Evolutionary conservation across 1,140 invertebrate species (phyloP).

Genomic region (Argopecten irradians): DNA sequence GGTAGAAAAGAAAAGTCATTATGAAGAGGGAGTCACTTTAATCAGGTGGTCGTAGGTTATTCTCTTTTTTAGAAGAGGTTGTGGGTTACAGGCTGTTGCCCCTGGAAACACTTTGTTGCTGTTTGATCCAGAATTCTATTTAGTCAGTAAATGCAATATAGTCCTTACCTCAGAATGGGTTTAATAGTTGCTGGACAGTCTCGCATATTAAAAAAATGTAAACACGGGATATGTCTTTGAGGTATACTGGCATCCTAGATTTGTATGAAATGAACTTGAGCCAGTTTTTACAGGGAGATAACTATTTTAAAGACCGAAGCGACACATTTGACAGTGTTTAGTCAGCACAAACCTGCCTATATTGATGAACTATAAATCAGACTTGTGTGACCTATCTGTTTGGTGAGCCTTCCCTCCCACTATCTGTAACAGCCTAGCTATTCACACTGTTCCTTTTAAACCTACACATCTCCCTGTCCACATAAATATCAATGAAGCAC

Average conservation of each 20-base stretch:
- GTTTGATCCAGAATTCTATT: too few relatives aligned
- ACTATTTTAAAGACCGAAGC: background rate
- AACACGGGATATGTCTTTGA: background rate
- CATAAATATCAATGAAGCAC: background rate
- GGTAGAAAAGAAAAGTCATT: too few relatives aligned
- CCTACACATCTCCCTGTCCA: background rate
- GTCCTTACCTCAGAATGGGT: background rate
- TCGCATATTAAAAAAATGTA: background rate
- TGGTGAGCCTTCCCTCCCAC: background rate
- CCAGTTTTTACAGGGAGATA: background rate
- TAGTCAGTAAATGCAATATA: background rate
- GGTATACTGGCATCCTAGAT: too few relatives aligned
- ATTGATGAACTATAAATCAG: background rate
- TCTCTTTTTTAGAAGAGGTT: too few relatives aligned
- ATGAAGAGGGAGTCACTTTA: too few relatives aligned
- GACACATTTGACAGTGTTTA: background rate
- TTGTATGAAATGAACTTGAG: background rate
- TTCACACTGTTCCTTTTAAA: background rate
- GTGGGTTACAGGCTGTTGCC: too few relatives aligned
- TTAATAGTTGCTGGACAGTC: background rate
- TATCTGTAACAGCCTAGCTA: background rate
- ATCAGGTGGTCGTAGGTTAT: too few relatives aligned
- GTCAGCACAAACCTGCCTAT: background rate
- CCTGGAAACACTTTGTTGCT: too few relatives aligned
- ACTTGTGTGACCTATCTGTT: background rate